phyloP scores from a whole-genome alignment of 2,113 vertebrate genomes.

The Electrona antarctica region DNA sequence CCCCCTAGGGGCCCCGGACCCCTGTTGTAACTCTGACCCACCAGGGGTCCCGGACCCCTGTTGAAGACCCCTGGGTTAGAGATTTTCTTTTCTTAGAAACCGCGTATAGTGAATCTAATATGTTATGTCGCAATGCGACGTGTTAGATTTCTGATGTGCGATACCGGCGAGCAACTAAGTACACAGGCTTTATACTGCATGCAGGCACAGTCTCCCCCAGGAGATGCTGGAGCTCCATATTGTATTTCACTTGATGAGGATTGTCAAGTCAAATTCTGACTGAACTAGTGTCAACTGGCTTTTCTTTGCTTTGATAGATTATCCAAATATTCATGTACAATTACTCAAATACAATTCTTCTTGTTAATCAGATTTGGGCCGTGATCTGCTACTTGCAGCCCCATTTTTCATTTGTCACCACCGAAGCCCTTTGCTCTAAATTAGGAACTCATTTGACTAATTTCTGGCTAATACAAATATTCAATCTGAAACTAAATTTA shows the following conservation, averaged over 20 bases:
- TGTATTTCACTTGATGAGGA: slow-evolving; percentile 69
- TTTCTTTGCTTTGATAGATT: slow-evolving; percentile 67
- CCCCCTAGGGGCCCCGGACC: too few species aligned
- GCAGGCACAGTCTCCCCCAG: slow-evolving; percentile 20
- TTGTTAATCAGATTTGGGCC: slow-evolving; percentile 73
- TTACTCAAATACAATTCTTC: slow-evolving; percentile 69
- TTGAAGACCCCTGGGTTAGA: too few species aligned
- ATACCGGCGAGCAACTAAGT: too few species aligned
- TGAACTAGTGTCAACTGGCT: slow-evolving; percentile 57
- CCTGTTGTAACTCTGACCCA: too few species aligned
- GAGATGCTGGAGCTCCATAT: slow-evolving; percentile 66
- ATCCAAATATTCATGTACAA: slow-evolving; percentile 69
- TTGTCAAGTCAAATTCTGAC: slow-evolving; percentile 61
- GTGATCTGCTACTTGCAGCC: slow-evolving; percentile 42
- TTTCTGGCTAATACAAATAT: slow-evolving; percentile 62
- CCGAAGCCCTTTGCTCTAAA: slow-evolving; percentile 46
- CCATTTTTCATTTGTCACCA: slow-evolving; percentile 70
- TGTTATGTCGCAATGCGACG: too few species aligned
- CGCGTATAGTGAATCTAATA: too few species aligned
- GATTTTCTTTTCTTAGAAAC: too few species aligned
- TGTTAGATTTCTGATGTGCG: too few species aligned
- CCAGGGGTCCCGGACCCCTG: too few species aligned
- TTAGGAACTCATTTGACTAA: slow-evolving; percentile 37
- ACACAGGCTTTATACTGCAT: too few species aligned
- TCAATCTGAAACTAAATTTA: slow-evolving; percentile 31